Evolutionary conservation across 1,140 invertebrate species (phyloP).

Genomic region (Leptinotarsa defecta): DNA sequence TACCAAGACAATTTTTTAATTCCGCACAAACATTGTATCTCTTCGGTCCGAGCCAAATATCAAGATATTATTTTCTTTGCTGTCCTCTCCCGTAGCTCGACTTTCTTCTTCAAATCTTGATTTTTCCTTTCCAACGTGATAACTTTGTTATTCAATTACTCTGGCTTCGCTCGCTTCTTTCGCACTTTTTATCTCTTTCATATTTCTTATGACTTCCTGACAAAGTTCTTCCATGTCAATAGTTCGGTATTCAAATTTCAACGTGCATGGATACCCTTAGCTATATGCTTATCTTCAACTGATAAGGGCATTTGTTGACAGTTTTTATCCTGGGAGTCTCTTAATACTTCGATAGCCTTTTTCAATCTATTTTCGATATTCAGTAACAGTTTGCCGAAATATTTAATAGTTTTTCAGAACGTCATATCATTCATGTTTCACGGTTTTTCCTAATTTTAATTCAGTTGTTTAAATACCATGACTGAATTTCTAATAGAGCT

Average conservation of each 20-base stretch:
- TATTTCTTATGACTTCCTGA: constrained; percentile 9
- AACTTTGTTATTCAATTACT: constrained; percentile 4
- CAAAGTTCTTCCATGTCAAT: constrained; percentile 11
- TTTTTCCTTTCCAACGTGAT: neutral
- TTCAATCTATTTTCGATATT: constrained; percentile 2
- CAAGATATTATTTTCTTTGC: neutral
- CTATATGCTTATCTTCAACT: neutral
- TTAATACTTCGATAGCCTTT: constrained; percentile 1
- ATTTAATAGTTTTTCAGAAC: neutral
- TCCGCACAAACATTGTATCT: neutral
- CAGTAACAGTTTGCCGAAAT: constrained; percentile 2
- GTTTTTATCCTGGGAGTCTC: neutral
- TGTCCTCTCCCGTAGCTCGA: neutral
- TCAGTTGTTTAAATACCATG: neutral
- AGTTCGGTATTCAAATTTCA: neutral
- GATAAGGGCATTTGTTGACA: neutral
- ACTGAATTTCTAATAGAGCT: neutral
- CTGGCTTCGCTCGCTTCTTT: neutral
- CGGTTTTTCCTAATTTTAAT: neutral
- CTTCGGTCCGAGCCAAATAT: constrained; percentile 6
- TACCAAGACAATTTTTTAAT: constrained; percentile 2
- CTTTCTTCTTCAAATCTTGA: neutral
- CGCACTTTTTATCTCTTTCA: constrained; percentile 2
- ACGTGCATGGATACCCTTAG: neutral
- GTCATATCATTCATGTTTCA: neutral